Evolutionary conservation across 2,113 vertebrate species (phyloP), one percentile per base, ranked within the genome.

Genomic region (Macquaria ambigua): DNA sequence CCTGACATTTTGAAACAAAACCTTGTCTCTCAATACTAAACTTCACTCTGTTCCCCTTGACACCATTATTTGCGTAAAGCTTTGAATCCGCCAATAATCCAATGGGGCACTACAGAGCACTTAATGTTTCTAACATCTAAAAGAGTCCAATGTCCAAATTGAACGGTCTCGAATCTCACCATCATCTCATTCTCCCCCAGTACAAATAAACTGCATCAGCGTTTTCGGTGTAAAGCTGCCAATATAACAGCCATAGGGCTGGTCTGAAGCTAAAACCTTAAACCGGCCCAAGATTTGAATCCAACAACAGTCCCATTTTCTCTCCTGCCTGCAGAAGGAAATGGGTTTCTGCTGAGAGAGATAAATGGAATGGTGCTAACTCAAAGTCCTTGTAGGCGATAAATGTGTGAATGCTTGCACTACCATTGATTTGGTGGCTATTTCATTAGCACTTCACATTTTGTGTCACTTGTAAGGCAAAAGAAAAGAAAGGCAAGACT

Each of bases 201-300:
- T 53, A 72, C 23, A 72, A 68, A 86, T 41, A 41, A 39, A 48
- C 46, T 21, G 74, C 69, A 55, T 83, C 76, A 83, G 73, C n/a
- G 2, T 53, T 83, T 82, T 52, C 4, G 25, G 10, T 21, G 18
- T 70, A n/a, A 70, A 63, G 52, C 85, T 66, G 52, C 31, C 14
- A 46, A 46, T 70, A n/a, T 34, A 73, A 72, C 25, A 69, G n/a
- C 34, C 50, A 37, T 16, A 63, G 41, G 59, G 52, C 48, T 21
- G 3, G n/a, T 82, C 23, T 69, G 52, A 34, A 79, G 43, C 52
- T 67, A 63, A 63, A 87, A 77, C 62, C 66, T 71, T 39, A 18
- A 74, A 71, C 52, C 77, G 77, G 64, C 67, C 28, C 43, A 70
- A 55, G 34, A 87, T 83, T 86, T 28, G 14, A 48, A 84, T 90